phyloP scores from a whole-genome alignment of 2,888 invertebrate genomes.

The Cheilosia urbana region DNA sequence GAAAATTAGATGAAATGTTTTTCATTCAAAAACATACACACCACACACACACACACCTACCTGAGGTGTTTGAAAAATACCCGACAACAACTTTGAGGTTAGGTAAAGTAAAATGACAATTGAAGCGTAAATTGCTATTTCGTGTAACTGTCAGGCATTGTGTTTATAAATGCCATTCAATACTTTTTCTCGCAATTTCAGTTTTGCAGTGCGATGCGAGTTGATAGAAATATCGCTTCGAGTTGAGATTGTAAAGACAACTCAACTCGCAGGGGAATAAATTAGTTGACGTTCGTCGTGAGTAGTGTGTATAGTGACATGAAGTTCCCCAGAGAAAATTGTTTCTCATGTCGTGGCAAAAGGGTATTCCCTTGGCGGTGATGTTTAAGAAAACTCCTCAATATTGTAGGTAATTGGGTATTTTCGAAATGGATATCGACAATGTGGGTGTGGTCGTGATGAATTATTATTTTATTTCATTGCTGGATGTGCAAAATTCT shows the following conservation, averaged over 20 bases:
- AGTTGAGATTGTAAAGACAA: constrained; percentile 9
- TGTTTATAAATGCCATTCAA: constrained; percentile 13
- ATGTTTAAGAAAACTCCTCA: constrained; percentile 3
- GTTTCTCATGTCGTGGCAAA: neutral
- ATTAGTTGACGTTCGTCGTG: constrained; percentile 18
- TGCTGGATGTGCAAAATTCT: neutral
- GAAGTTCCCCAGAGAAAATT: constrained; percentile 9
- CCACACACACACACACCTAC: neutral
- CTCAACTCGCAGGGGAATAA: constrained; percentile 30
- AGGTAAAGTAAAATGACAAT: constrained; percentile 32
- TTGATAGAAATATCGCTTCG: constrained; percentile 26
- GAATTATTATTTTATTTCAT: neutral
- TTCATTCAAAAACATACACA: neutral
- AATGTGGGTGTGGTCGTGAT: neutral
- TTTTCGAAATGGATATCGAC: constrained; percentile 6
- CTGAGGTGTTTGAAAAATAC: too few relatives aligned
- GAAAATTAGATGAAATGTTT: constrained; percentile 21
- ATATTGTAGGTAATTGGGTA: constrained; percentile 5
- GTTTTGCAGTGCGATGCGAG: neutral
- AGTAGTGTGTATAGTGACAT: neutral
- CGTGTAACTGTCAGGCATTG: constrained; percentile 36
- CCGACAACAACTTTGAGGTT: neutral
- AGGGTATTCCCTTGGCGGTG: constrained; percentile 33
- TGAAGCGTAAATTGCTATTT: constrained; percentile 38
- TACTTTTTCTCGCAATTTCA: neutral